These are phyloP conservation scores for Venustaconcha ellipsiformis DNA, from an alignment of 1,140 invertebrate species.

Conservation along the genomic window DNA sequence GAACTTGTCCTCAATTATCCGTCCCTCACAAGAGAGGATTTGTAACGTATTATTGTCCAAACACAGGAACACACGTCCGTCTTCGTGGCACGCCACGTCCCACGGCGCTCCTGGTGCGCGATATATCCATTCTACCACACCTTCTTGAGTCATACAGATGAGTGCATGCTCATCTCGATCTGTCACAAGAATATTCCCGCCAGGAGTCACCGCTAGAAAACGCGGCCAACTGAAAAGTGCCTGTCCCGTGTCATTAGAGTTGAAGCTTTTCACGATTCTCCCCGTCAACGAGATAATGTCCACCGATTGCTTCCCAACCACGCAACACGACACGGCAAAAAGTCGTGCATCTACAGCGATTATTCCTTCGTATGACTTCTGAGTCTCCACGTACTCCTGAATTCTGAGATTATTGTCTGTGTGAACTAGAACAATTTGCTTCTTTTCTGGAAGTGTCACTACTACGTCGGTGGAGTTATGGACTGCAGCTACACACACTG, in stretches of 20 bases:
- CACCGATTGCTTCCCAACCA: conserved; percentile 18
- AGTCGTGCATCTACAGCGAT: conserved; percentile 5
- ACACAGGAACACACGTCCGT: conserved; percentile 19
- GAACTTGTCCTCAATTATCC: conserved; percentile 10
- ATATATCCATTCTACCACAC: conserved; percentile 12
- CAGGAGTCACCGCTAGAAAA: conserved; percentile 19
- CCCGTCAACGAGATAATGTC: conserved; percentile 21
- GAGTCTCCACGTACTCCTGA: conserved; percentile 12
- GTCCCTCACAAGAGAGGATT: conserved; percentile 9
- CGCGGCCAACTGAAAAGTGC: conserved; percentile 24
- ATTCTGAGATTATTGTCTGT: conserved; percentile 6
- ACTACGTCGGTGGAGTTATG: conserved; percentile 11
- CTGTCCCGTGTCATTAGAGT: conserved; percentile 4
- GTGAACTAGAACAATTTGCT: conserved; percentile 9
- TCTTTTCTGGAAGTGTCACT: conserved; percentile 24
- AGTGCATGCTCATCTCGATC: conserved; percentile 25
- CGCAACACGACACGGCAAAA: conserved; percentile 27
- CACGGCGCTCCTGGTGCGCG: conserved; percentile 18
- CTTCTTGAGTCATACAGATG: conserved; percentile 7
- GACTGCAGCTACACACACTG: conserved; percentile 15
- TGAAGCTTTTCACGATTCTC: conserved; percentile 14
- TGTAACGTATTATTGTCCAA: conserved; percentile 23
- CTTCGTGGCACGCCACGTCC: conserved; percentile 23
- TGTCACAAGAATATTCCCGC: conserved; percentile 26
- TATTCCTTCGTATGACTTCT: conserved; percentile 29